Evolutionary conservation across 1,140 invertebrate genomes (phyloP).

Genomic region (Grapholita molesta): DNA sequence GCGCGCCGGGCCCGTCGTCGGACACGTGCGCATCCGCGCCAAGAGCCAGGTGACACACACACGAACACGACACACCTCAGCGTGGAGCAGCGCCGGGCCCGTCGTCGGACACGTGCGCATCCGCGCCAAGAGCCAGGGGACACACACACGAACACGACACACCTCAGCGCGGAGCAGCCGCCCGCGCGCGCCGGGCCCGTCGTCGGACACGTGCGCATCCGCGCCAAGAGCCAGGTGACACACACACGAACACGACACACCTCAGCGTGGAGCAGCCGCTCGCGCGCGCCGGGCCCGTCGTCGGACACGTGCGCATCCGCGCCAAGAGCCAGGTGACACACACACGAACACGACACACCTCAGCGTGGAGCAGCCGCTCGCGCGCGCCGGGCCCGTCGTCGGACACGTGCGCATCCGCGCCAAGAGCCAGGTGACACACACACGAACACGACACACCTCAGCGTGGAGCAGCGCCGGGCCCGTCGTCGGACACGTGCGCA

Average conservation of each 20-base stretch:
- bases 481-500: too few relatives aligned
- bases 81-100: constrained; percentile 96
- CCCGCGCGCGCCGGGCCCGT: constrained; percentile 98
- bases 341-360: constrained; percentile 99
- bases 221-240: constrained; percentile 93
- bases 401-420: constrained; percentile 95
- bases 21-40: constrained; percentile 93
- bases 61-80: constrained; percentile 99
- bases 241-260: constrained; percentile 98
- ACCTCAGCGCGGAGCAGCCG: constrained; percentile 99
- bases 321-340: constrained; percentile 94
- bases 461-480: constrained; percentile 98
- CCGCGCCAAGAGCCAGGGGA: too few relatives aligned
- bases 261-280: constrained; percentile 99
- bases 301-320: constrained; percentile 95
- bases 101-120: constrained; percentile 93
- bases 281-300: constrained; percentile 98
- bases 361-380: constrained; percentile 99
- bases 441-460: constrained; percentile 98
- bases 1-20: constrained; percentile 98
- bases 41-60: constrained; percentile 96
- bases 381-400: constrained; percentile 98
- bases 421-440: constrained; percentile 96
- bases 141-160: constrained; percentile 98
- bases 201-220: constrained; percentile 96